A percentile compares a stretch with the other conserved stretches of the same genome.
Evolutionary conservation across 2,888 invertebrate genomes (phyloP).

Genomic region (Melinaea menophilus): DNA sequence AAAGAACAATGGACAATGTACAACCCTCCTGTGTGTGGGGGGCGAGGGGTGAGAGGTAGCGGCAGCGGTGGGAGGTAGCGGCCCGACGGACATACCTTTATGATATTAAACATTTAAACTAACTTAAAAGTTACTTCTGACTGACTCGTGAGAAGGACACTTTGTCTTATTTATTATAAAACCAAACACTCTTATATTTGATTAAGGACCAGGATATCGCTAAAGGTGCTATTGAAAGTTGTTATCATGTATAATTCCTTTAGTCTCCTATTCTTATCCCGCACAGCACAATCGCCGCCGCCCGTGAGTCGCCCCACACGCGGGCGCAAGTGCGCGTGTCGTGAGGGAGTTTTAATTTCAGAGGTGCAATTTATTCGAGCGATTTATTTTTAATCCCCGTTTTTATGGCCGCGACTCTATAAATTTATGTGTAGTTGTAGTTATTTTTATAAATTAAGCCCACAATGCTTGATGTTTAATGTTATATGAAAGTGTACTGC

Average conservation of each 20-base stretch:
- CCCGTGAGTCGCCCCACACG: constrained; percentile 36
- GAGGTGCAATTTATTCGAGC: constrained; percentile 78
- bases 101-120: not conserved
- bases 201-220: too few relatives aligned
- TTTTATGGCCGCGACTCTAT: constrained; percentile 74
- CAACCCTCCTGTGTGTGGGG: constrained; percentile 42
- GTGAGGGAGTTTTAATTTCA: constrained; percentile 77
- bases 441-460: constrained; percentile 53
- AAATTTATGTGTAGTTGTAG: constrained; percentile 72
- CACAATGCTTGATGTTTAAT: constrained; percentile 38
- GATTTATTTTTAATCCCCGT: constrained; percentile 78
- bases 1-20: constrained; percentile 75
- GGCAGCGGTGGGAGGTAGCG: not conserved
- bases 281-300: constrained; percentile 34
- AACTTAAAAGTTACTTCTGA: too few relatives aligned
- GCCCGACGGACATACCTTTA: not conserved
- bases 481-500: constrained; percentile 24
- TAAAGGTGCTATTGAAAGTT: too few relatives aligned
- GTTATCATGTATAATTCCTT: too few relatives aligned
- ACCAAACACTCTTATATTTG: too few relatives aligned
- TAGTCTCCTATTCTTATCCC: too few relatives aligned
- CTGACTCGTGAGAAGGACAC: too few relatives aligned
- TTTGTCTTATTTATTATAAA: too few relatives aligned
- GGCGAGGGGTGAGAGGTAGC: constrained; percentile 30
- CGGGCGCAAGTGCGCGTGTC: constrained; percentile 66